Evolutionary conservation across 1,140 invertebrate species (phyloP).

Genomic region (Pseudoatta argentina): DNA sequence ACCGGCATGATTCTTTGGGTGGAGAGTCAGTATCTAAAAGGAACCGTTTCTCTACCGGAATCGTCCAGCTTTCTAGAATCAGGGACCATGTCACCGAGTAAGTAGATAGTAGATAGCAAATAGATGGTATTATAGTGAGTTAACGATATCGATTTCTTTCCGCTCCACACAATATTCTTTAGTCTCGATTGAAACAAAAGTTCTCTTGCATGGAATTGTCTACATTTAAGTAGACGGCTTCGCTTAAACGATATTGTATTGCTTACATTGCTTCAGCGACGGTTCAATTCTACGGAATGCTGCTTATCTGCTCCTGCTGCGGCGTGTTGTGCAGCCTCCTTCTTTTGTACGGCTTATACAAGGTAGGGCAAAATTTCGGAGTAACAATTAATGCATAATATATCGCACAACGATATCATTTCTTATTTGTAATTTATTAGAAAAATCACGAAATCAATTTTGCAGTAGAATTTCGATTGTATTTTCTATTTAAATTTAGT

Average conservation of each 20-base stretch:
- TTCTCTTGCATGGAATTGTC: slow-evolving; percentile 18
- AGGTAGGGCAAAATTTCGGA: slow-evolving; percentile 80
- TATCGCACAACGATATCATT: neutral
- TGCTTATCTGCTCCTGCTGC: slow-evolving; percentile 84
- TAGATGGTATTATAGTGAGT: neutral
- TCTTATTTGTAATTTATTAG: neutral
- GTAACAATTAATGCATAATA: neutral
- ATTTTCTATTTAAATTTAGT: neutral
- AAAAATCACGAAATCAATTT: neutral
- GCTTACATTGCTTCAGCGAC: slow-evolving; percentile 84
- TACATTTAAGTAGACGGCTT: slow-evolving; percentile 36
- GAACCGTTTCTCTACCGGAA: slow-evolving; percentile 81
- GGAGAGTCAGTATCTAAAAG: slow-evolving; percentile 84
- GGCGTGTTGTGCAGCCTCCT: slow-evolving; percentile 86
- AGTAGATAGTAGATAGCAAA: slow-evolving; percentile 71
- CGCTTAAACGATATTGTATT: slow-evolving; percentile 55
- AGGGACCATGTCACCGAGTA: slow-evolving; percentile 86
- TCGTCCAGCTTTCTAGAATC: slow-evolving; percentile 85
- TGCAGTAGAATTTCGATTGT: neutral
- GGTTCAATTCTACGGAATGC: slow-evolving; percentile 84
- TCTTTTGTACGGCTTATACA: slow-evolving; percentile 86
- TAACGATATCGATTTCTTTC: neutral
- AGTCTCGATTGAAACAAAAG: neutral
- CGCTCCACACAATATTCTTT: neutral
- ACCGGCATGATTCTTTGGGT: slow-evolving; percentile 83